Conservation (phyloP, 2,113 vertebrate genomes). For the Pteropus alecto region DNA sequence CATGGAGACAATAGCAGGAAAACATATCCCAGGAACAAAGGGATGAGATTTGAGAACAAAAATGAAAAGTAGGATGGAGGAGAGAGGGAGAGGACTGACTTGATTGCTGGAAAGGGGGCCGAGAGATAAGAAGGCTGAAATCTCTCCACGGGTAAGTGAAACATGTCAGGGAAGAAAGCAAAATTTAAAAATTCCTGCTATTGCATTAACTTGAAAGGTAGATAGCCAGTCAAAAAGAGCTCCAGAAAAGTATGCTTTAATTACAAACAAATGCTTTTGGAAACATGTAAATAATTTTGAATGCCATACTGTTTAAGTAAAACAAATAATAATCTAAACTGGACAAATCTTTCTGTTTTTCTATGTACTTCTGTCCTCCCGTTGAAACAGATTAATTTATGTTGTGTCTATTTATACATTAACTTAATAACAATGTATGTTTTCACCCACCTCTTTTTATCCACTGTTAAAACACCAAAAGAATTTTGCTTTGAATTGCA, state of each 20-base stretch:
- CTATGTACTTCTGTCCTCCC: background rate
- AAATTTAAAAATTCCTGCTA: background rate
- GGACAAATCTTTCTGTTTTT: background rate
- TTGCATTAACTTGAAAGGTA: background rate
- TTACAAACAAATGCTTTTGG: background rate
- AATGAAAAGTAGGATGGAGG: too few species aligned
- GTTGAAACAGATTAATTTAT: background rate
- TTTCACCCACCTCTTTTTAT: background rate
- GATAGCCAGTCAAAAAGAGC: background rate
- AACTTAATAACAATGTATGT: background rate
- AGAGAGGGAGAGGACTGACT: accelerated
- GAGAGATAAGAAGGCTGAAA: background rate
- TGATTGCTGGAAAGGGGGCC: background rate
- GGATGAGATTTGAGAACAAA: background rate
- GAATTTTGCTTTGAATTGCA: background rate
- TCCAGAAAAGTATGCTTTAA: background rate
- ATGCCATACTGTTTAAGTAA: background rate
- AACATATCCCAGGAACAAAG: background rate
- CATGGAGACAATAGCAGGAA: background rate
- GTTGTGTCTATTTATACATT: background rate
- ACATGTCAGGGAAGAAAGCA: background rate
- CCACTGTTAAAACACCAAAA: background rate
- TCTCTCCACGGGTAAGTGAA: background rate
- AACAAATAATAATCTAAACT: background rate
- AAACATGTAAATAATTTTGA: background rate